Evolutionary conservation across 2,888 invertebrate genomes (phyloP).

Genomic region (Synanthedon formicaeformis): DNA sequence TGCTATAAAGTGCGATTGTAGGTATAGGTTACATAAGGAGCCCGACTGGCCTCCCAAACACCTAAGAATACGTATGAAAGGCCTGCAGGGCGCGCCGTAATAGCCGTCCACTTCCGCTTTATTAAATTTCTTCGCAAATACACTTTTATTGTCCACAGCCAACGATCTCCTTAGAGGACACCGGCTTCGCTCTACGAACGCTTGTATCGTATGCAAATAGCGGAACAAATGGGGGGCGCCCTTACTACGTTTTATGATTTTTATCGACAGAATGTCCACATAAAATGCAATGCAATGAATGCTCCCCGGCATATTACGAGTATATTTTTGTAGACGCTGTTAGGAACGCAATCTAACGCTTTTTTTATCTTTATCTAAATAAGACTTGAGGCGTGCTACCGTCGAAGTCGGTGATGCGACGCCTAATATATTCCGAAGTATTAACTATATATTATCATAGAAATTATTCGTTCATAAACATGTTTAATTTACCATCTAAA

Average conservation of each 20-base stretch:
- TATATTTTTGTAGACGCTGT: slow-evolving; percentile 24
- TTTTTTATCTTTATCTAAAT: not conserved
- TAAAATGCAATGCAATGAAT: slow-evolving; percentile 34
- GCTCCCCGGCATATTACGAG: slow-evolving; percentile 17
- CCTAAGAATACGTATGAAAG: slow-evolving; percentile 9
- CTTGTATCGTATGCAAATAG: slow-evolving; percentile 66
- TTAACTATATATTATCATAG: not conserved
- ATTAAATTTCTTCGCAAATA: slow-evolving; percentile 71
- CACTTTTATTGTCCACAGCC: slow-evolving; percentile 62
- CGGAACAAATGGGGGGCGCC: slow-evolving; percentile 47
- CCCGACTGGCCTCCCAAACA: slow-evolving; percentile 9
- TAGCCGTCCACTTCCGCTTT: slow-evolving; percentile 65
- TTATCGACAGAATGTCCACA: slow-evolving; percentile 28
- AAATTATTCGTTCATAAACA: not conserved
- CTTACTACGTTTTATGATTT: slow-evolving; percentile 55
- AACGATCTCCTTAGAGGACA: slow-evolving; percentile 55
- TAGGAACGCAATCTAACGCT: slow-evolving; percentile 15
- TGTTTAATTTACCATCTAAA: too few species aligned
- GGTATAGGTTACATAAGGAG: slow-evolving; percentile 17
- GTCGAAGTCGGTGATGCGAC: not conserved
- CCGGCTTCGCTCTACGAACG: slow-evolving; percentile 35
- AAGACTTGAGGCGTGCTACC: not conserved
- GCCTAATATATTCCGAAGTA: not conserved
- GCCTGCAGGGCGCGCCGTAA: slow-evolving; percentile 41
- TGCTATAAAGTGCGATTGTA: too few species aligned